Percentiles rank a stretch among this genome's conserved stretches.
Conservation (phyloP, 2,888 invertebrate genomes). For the Omphaloscelis lunosa region DNA sequence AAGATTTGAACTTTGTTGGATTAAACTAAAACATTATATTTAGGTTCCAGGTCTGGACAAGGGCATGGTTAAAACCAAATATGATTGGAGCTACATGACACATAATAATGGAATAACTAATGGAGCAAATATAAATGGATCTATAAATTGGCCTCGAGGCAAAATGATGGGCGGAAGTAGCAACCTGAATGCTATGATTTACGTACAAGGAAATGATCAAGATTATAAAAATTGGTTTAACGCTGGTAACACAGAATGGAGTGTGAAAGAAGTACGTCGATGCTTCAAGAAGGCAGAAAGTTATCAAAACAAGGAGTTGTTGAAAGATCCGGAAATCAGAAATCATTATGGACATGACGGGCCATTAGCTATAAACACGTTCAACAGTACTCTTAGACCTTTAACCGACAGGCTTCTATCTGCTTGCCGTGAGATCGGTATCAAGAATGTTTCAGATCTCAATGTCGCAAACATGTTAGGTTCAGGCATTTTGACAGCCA, state of each 20-base stretch:
- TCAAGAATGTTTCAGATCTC: conserved; percentile 78
- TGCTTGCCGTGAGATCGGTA: conserved; percentile 78
- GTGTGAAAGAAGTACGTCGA: conserved; percentile 84
- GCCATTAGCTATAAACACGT: conserved; percentile 84
- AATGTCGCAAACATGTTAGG: conserved; percentile 86
- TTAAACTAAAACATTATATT: conserved; percentile 21
- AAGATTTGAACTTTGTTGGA: background rate
- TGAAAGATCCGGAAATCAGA: conserved; percentile 65
- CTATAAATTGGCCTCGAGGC: conserved; percentile 90
- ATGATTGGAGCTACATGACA: conserved; percentile 96
- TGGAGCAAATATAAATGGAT: conserved; percentile 89
- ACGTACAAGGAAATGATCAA: conserved; percentile 86
- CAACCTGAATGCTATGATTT: conserved; percentile 90
- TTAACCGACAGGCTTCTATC: conserved; percentile 74
- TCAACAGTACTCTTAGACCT: conserved; percentile 81
- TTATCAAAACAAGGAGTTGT: conserved; percentile 71
- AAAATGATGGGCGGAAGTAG: conserved; percentile 91
- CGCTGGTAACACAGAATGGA: conserved; percentile 90
- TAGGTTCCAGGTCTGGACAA: conserved; percentile 72
- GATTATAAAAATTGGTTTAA: conserved; percentile 90
- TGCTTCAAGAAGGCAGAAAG: conserved; percentile 90
- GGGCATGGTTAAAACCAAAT: conserved; percentile 74
- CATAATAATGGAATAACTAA: conserved; percentile 93
- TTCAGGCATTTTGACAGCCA: conserved; percentile 85
- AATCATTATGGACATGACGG: conserved; percentile 83